Evolutionary conservation across 2,797 vertebrate species (phyloP), one percentile per base, ranked within the genome.

Genomic region (Erethizon dorsatum): DNA sequence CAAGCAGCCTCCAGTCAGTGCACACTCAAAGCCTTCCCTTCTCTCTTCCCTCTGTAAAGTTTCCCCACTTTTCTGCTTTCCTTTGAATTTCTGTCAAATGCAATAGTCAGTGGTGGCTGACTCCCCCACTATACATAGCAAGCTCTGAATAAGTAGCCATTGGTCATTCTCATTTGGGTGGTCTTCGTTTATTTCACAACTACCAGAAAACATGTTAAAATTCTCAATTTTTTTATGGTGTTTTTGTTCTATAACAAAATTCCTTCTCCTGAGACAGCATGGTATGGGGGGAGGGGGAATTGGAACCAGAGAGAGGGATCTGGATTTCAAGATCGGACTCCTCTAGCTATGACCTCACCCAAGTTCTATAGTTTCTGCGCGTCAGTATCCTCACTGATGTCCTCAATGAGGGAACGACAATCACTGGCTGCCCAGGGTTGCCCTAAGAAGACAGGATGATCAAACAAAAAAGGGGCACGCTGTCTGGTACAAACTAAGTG

Each of bases 231-330:
- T 86, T 71, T 93, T 57, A 82, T 54, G 33, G 31, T 28, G 10
- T 91, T 77, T 85, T 84, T 88, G 75, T 24, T 71, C 56, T n/a
- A 4, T 26, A 94, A 84, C 14, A 63, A 90, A 80, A 84, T 77
- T 47, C 18, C 82, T 61, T 83, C 77, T 79, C 56, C 79, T 65
- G 12, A 93, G 61, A 88, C 33, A 73, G 47, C 28, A 18, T 10
- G 37, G 18, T 69, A 41, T 3, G 3, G 1, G 18, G 8, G 11
- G 3, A 1, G 0, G 1, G 0, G 18, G 18, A 2, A 12, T 8
- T 73, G 73, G 45, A 50, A 47, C 73, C 12, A 50, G 45, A 50
- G 73, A 77, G 45, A 2, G 6, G 8, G 2, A 26, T 41, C 47
- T 85, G 13, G 20, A 26, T 67, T 71, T 67, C 56, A 45, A 88